Percentiles rank a stretch among this genome's conserved stretches.
Conservation (phyloP, 2,113 vertebrate genomes). For the Propithecus coquereli region DNA sequence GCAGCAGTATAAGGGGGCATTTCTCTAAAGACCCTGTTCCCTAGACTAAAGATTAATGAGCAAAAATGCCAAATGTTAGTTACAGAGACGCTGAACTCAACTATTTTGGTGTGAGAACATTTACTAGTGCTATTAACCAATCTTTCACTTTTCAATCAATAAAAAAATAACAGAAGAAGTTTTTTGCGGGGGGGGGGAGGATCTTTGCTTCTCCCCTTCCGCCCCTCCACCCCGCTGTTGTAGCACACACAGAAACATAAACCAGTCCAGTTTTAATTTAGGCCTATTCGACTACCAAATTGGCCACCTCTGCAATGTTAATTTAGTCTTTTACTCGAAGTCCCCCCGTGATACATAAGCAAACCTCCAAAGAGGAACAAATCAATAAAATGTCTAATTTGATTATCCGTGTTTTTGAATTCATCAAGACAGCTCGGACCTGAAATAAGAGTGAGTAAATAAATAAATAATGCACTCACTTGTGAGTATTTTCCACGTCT, state of each 20-base stretch:
- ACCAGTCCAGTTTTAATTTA: conserved; percentile 77
- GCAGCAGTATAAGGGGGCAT: conserved; percentile 4
- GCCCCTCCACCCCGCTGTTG: rapidly evolving
- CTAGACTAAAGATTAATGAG: conserved; percentile 66
- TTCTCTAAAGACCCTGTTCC: conserved; percentile 65
- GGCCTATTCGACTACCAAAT: conserved; percentile 72
- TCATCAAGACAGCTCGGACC: conserved; percentile 78
- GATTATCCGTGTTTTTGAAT: conserved; percentile 83
- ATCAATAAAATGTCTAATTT: conserved; percentile 87
- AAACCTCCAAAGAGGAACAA: conserved; percentile 82
- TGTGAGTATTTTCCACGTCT: conserved; percentile 99
- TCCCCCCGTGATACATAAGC: conserved; percentile 78
- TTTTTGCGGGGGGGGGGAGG: not conserved
- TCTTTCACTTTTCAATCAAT: conserved; percentile 29
- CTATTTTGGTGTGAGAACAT: conserved; percentile 44
- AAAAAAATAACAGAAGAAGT: conserved; percentile 67
- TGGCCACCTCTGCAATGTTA: conserved; percentile 79
- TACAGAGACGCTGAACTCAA: not conserved
- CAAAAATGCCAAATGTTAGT: conserved; percentile 66
- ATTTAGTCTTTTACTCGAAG: conserved; percentile 82
- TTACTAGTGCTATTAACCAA: not conserved
- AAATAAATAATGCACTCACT: conserved; percentile 88
- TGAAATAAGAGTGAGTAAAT: conserved; percentile 63
- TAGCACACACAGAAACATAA: not conserved
- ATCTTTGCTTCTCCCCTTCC: not conserved